Conservation (phyloP, 2,797 vertebrate species). For the Lophura swinhoii region DNA sequence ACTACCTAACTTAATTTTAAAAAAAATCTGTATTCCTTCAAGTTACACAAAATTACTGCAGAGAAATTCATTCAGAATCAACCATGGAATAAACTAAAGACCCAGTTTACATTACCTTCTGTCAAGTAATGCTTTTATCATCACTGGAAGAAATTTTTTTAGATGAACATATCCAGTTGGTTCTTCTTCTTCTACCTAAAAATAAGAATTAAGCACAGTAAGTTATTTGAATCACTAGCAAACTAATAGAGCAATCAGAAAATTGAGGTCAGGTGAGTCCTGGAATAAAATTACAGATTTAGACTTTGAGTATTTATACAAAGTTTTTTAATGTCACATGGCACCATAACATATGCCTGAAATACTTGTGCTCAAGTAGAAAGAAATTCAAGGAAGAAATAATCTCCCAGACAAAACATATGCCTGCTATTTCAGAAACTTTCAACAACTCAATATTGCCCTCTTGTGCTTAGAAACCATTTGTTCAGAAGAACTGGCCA, state of each 20-base stretch:
- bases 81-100: neutral
- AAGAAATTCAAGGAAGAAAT: constrained; percentile 10
- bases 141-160: constrained; percentile 91
- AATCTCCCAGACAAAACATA: neutral
- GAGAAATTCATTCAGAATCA: neutral
- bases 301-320: neutral
- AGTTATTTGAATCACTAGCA: neutral
- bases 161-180: constrained; percentile 84
- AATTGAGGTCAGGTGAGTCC: neutral
- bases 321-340: neutral
- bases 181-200: constrained; percentile 92
- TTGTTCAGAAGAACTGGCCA: neutral
- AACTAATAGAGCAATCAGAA: neutral
- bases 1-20: neutral
- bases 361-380: neutral
- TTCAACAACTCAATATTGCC: constrained; percentile 70
- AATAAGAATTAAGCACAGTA: constrained; percentile 21
- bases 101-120: constrained; percentile 81
- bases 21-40: neutral
- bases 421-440: neutral
- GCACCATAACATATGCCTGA: neutral
- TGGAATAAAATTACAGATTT: neutral
- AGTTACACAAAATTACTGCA: neutral
- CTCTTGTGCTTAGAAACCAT: constrained; percentile 68
- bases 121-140: constrained; percentile 88